Conservation (phyloP, 2,113 vertebrate species). For the Rhadina sibilatrix region DNA sequence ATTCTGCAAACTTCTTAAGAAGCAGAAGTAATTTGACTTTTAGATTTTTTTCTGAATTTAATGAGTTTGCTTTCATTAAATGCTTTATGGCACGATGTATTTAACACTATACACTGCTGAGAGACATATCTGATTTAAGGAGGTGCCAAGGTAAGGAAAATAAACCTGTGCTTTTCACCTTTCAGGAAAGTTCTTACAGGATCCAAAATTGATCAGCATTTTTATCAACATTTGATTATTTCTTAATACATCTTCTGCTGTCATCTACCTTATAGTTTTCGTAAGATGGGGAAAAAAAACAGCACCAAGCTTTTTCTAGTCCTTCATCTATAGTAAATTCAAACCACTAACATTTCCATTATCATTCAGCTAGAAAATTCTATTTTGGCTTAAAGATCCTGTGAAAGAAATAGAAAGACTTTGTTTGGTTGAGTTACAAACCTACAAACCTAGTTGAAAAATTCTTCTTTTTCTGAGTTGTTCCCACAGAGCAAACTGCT, state of each 20-base stretch:
- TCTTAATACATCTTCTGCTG: background rate
- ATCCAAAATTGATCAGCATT: background rate
- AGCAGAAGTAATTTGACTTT: background rate
- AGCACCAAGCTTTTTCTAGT: background rate
- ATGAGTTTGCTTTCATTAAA: background rate
- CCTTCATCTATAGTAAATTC: background rate
- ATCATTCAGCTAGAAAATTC: background rate
- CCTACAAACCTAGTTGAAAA: background rate
- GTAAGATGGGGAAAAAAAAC: background rate
- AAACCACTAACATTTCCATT: background rate
- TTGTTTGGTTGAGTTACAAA: background rate
- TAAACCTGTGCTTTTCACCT: background rate
- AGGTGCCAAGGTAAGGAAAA: background rate
- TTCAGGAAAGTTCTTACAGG: background rate
- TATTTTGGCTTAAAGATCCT: background rate
- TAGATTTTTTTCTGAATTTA: background rate
- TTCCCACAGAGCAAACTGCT: background rate
- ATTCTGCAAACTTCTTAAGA: background rate
- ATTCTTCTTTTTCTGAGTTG: background rate
- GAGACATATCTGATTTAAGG: background rate
- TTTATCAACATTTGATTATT: background rate
- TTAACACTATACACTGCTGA: background rate
- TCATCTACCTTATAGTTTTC: background rate
- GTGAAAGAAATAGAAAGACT: background rate
- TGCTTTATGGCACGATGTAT: background rate